Base-by-base conservation (phyloP, 2,113 vertebrate species). In the Cricetomys ansorgei region DNA sequence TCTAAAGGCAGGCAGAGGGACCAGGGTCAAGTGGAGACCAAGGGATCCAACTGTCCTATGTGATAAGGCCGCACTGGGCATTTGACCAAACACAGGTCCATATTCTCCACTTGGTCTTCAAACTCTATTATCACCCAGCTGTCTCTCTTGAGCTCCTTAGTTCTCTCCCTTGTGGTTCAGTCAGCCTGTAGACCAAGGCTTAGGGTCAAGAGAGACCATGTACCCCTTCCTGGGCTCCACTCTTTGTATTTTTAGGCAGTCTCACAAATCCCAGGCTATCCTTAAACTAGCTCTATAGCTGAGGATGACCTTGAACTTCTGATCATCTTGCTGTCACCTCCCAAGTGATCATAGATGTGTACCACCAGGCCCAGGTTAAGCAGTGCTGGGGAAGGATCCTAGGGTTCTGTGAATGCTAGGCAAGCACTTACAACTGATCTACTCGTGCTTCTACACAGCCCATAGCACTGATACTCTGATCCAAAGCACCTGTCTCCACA, bases 11-110 rank as follows among this genome's bases (percentile, higher is more conserved):
- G 81, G n/a, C 50, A 53, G 67, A 89, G 84, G 55, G 91, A 57
- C n/a, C 53, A 11, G 84, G 96, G 84, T 91, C 94, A 90, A 8
- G n/a, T 3, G 27, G 79, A 89, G 95, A 89, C 88, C 97, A 93
- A 6, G 62, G 86, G 77, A 83, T 12, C 76, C 64, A 92, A 65
- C 73, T 50, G 2, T 80, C 48, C 88, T 13, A 10, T 45, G 57
- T 9, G 55, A 40, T 11, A 31, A 43, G 81, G 86, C 34, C 43
- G 25, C 48, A 6, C 1, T 12, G 65, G 92, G 81, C 25, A 11
- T 31, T 62, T 37, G 40, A 9, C 50, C 69, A 73, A 11, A 9
- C 0, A 3, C 17, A 15, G 40, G 73, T 57, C 88, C 16, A 4
- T 45, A 19, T 55, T 72, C 53, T 86, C 64, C 2, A 27, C 23